Base-by-base conservation (phyloP, 2,113 vertebrate genomes). In the Nesoenas mayeri region DNA sequence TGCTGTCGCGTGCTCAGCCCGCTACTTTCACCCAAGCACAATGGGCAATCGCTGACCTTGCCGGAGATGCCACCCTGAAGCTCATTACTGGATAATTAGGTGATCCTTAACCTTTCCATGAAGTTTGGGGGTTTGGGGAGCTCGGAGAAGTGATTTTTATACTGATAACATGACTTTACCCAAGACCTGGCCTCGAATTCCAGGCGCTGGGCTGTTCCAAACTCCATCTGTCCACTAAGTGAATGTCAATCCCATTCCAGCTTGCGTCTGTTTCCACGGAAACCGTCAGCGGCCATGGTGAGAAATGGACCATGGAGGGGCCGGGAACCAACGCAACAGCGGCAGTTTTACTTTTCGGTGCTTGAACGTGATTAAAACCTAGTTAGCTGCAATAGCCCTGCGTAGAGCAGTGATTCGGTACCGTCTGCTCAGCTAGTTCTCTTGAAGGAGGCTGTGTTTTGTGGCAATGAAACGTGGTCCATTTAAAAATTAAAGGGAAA, bases 191-290 rank as follows among this genome's bases (percentile, higher is more conserved):
- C 93, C 94, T 94, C 54, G 82, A 71, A 80, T 95, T 91, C 70
- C 91, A 61, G 91, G 73, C 84, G 2, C 61, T 22, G 93, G 91
- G 79, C 89, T 93, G 47, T 85, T 94, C 56, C 83, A 78, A 94
- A 96, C 93, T 96, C 95, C 91, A 94, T 94, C 96, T 96, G 95
- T 86, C 95, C 95, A 61, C 92, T 80, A 51, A 93, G 93, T 86
- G 95, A 75, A 86, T 77, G 79, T 94, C 93, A 94, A 86, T 96
- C 93, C 90, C 83, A 74, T 91, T 93, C 73, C 31, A 91, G 90
- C 87, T 95, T 97, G 72, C 92, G 36, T 91, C 80, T 83, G 95
- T 96, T 96, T 96, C 95, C 96, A 94, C 42, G 95, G 96, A 96
- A 96, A 97, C 96, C 85, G 38, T 47, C 38, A 17, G 92, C 88